These are phyloP conservation scores for Macrocentrus cingulum DNA, from an alignment of 1,140 invertebrate genomes.

Conservation along the genomic window DNA sequence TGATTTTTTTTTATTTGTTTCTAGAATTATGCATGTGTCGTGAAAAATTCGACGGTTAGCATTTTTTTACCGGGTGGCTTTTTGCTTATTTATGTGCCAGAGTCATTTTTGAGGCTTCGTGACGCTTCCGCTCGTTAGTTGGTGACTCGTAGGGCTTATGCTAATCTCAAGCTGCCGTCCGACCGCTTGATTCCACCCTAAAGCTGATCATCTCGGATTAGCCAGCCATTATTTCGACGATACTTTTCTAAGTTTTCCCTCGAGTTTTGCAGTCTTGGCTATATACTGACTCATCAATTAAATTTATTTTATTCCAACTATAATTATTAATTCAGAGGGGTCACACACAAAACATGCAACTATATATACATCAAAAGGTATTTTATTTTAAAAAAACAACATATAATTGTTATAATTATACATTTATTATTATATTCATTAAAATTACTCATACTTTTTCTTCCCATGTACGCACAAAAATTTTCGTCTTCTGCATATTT, in stretches of 20 bases:
- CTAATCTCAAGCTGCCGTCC: slow-evolving; percentile 35
- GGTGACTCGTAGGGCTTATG: slow-evolving; percentile 32
- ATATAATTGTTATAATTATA: too few species aligned
- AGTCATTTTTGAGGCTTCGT: slow-evolving; percentile 37
- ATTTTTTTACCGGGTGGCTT: slow-evolving; percentile 18
- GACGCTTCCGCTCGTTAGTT: slow-evolving; percentile 35
- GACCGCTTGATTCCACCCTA: slow-evolving; percentile 53
- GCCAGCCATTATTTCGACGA: slow-evolving; percentile 40
- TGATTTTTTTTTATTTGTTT: not conserved
- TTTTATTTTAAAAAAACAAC: too few species aligned
- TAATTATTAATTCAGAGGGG: too few species aligned
- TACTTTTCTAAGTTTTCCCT: slow-evolving; percentile 35
- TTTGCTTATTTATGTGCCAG: slow-evolving; percentile 27
- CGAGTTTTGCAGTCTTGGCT: not conserved
- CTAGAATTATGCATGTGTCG: not conserved
- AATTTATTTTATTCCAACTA: too few species aligned
- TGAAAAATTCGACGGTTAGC: slow-evolving; percentile 1
- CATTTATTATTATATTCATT: too few species aligned
- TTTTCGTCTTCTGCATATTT: too few species aligned
- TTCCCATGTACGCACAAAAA: too few species aligned
- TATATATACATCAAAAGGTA: too few species aligned
- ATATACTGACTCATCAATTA: not conserved
- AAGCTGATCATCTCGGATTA: slow-evolving; percentile 60
- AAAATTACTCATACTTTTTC: too few species aligned
- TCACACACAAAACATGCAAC: too few species aligned